Conservation (phyloP, 2,113 vertebrate species). For the chimpanzee (Pan troglodytes) region DNA sequence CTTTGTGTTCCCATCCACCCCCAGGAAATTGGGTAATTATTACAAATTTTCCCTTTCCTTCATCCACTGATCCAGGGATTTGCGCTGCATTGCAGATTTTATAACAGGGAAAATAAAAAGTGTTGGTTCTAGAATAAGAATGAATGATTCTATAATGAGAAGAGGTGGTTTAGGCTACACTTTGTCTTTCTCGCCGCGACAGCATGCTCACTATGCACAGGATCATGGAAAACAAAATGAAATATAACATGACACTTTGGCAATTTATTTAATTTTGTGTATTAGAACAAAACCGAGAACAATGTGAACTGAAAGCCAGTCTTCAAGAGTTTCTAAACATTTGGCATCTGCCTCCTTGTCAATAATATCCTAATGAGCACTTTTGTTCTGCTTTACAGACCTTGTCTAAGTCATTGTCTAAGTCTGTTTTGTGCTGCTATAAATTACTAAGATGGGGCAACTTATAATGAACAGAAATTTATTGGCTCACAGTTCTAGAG, state of each 20-base stretch:
- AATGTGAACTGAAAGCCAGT: conserved; percentile 27
- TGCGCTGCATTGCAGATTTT: conserved; percentile 60
- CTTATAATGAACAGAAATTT: background rate
- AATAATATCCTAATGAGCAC: conserved; percentile 30
- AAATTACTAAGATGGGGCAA: background rate
- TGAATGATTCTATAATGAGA: conserved; percentile 27
- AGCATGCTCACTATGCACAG: background rate
- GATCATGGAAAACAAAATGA: conserved; percentile 33
- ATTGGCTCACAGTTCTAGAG: background rate
- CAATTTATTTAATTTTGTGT: conserved; percentile 28
- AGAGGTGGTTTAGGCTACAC: background rate
- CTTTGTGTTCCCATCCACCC: conserved; percentile 42
- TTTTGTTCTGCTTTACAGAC: conserved; percentile 30
- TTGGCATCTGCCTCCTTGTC: conserved; percentile 43
- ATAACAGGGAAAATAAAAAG: conserved; percentile 53
- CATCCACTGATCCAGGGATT: conserved; percentile 13
- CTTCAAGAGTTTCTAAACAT: conserved; percentile 28
- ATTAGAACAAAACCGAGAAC: conserved; percentile 35
- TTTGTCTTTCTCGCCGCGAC: conserved; percentile 8
- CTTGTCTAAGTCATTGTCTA: background rate
- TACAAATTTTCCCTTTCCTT: conserved; percentile 63
- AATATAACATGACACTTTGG: background rate
- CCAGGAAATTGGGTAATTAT: conserved; percentile 64
- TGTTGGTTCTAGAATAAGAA: conserved; percentile 44
- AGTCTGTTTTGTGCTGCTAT: background rate